These are phyloP conservation scores for Eubasilissa regina DNA, from an alignment of 1,140 invertebrate genomes.

Conservation along the genomic window DNA sequence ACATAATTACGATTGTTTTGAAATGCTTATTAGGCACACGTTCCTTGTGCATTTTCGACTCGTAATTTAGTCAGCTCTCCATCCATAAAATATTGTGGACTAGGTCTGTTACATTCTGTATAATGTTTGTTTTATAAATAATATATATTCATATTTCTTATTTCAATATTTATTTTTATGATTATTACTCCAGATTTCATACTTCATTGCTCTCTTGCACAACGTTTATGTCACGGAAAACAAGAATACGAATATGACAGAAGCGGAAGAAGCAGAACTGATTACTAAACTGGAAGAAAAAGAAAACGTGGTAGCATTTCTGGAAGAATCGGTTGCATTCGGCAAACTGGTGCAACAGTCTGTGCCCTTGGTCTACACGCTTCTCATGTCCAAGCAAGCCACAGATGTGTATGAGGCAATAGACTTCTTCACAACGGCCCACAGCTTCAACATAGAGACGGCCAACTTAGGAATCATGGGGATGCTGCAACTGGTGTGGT, in stretches of 20 bases:
- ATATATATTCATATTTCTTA: too few relatives aligned
- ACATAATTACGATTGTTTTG: too few relatives aligned
- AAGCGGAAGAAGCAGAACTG: constrained; percentile 35
- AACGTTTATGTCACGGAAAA: constrained; percentile 68
- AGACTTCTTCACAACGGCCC: constrained; percentile 86
- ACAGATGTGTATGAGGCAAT: constrained; percentile 89
- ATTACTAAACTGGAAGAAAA: constrained; percentile 66
- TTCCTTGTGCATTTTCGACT: too few relatives aligned
- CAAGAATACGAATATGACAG: constrained; percentile 63
- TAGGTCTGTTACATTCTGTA: too few relatives aligned
- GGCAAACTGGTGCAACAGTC: constrained; percentile 78
- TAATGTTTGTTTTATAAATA: too few relatives aligned
- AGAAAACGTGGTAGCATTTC: constrained; percentile 72
- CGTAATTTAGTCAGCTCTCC: too few relatives aligned
- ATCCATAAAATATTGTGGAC: too few relatives aligned
- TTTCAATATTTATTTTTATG: too few relatives aligned
- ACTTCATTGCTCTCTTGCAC: constrained; percentile 67
- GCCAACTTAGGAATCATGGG: constrained; percentile 80
- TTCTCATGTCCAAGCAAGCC: constrained; percentile 82
- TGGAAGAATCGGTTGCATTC: constrained; percentile 79
- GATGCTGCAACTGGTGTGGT: constrained; percentile 86
- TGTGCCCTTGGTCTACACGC: constrained; percentile 79
- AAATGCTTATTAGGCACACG: too few relatives aligned
- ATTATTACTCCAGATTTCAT: constrained; percentile 63
- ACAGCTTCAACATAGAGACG: constrained; percentile 83